These are phyloP conservation scores for Dynastes tityus DNA, from an alignment of 2,888 invertebrate genomes.

Conservation along the genomic window DNA sequence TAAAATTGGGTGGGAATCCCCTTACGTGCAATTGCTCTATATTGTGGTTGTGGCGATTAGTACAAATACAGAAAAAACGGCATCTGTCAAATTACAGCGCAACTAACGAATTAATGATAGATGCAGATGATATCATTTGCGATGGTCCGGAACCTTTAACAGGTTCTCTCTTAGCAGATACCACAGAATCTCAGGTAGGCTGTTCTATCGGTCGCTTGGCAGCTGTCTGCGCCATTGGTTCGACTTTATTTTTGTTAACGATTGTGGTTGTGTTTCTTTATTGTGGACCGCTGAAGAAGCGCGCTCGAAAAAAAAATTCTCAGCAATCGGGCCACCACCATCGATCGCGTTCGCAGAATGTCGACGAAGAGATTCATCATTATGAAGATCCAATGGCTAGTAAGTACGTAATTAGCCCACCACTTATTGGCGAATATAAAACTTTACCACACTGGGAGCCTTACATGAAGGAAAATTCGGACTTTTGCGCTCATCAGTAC, in stretches of 20 bases:
- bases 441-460: conserved; percentile 68
- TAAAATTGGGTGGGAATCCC: conserved; percentile 88
- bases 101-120: conserved; percentile 70
- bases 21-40: conserved; percentile 90
- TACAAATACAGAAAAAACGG: conserved; percentile 65
- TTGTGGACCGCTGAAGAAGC: conserved; percentile 64
- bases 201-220: conserved; percentile 78
- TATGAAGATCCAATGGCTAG: conserved; percentile 63
- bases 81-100: conserved; percentile 56
- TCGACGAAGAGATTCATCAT: conserved; percentile 56
- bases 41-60: conserved; percentile 88
- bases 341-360: conserved; percentile 49
- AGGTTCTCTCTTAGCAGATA: conserved; percentile 73
- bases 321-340: conserved; percentile 33
- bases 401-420: conserved; percentile 65
- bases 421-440: conserved; percentile 66
- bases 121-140: conserved; percentile 76
- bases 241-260: conserved; percentile 58
- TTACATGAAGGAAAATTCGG: conserved; percentile 61
- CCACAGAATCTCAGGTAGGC: conserved; percentile 77
- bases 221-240: conserved; percentile 63
- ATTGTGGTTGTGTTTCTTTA: conserved; percentile 63
- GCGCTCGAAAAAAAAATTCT: conserved; percentile 58
- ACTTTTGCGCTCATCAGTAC: conserved; percentile 57
- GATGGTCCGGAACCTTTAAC: conserved; percentile 75